These are phyloP conservation scores for Enteromius mattozi DNA, from an alignment of 2,797 vertebrate species.

Conservation along the genomic window DNA sequence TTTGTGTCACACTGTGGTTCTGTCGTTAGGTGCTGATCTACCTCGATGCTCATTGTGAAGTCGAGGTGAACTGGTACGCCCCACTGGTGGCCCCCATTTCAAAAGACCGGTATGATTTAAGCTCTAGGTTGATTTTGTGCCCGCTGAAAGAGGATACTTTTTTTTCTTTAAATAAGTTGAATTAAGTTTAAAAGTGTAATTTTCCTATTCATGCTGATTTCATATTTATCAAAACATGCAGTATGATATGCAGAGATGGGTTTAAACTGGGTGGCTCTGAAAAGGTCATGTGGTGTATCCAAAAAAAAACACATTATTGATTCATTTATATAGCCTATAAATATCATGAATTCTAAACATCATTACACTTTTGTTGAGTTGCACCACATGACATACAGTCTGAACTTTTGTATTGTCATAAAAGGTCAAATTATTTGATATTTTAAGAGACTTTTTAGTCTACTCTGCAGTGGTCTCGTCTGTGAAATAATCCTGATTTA, in stretches of 20 bases:
- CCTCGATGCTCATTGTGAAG: slow-evolving; percentile 98
- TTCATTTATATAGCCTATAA: too few species aligned
- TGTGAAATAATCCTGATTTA: not conserved
- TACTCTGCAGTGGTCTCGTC: not conserved
- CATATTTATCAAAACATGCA: not conserved
- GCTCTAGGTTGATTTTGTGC: not conserved
- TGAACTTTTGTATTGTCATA: too few species aligned
- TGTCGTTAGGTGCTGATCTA: slow-evolving; percentile 93
- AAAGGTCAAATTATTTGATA: too few species aligned
- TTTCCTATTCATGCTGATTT: not conserved
- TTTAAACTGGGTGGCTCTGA: not conserved
- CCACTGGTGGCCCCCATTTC: slow-evolving; percentile 95
- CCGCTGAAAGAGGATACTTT: not conserved
- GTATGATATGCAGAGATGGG: not conserved
- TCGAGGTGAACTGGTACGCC: slow-evolving; percentile 96
- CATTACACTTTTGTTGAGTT: not conserved
- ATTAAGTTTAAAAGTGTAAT: not conserved
- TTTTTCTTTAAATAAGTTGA: not conserved
- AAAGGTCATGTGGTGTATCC: not conserved
- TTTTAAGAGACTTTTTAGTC: too few species aligned
- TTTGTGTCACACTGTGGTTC: slow-evolving; percentile 35
- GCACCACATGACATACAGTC: too few species aligned
- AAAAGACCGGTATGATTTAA: slow-evolving; percentile 91
- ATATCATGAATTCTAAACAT: not conserved
- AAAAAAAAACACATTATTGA: not conserved